phyloP scores from a whole-genome alignment of 2,797 vertebrate genomes.

The Siniperca obscura region DNA sequence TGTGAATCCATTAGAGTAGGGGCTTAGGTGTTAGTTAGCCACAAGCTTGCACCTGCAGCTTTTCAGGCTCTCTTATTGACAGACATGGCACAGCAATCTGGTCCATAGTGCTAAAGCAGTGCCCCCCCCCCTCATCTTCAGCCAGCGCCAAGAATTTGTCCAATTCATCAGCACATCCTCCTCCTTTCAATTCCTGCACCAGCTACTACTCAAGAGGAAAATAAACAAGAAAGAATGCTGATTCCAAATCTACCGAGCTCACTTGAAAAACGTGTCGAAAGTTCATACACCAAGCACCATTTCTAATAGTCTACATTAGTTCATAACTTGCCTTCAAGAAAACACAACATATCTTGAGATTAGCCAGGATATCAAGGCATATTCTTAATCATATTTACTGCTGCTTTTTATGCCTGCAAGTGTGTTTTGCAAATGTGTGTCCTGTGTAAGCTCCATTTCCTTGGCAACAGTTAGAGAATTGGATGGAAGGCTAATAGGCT shows the following conservation, averaged over 20 bases:
- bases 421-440: slow-evolving; percentile 20
- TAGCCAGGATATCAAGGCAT: background rate
- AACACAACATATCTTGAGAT: slow-evolving; percentile 12
- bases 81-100: slow-evolving; percentile 59
- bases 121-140: background rate
- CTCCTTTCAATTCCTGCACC: slow-evolving; percentile 2
- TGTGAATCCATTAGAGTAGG: slow-evolving; percentile 36
- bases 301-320: slow-evolving; percentile 10
- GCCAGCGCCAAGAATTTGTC: slow-evolving; percentile 35
- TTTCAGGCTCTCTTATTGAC: slow-evolving; percentile 60
- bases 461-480: slow-evolving; percentile 22
- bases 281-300: background rate
- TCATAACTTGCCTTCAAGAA: background rate
- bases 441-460: background rate
- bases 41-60: slow-evolving; percentile 75
- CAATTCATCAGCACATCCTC: slow-evolving; percentile 36
- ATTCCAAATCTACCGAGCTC: slow-evolving; percentile 4
- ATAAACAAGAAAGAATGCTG: background rate
- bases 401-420: background rate
- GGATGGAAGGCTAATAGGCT: slow-evolving; percentile 11
- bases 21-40: slow-evolving; percentile 45
- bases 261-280: background rate
- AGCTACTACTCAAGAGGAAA: slow-evolving; percentile 20
- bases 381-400: slow-evolving; percentile 14
- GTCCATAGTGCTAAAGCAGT: slow-evolving; percentile 20